Base-by-base conservation (phyloP, 2,797 vertebrate genomes). In the Smutsia gigantea region DNA sequence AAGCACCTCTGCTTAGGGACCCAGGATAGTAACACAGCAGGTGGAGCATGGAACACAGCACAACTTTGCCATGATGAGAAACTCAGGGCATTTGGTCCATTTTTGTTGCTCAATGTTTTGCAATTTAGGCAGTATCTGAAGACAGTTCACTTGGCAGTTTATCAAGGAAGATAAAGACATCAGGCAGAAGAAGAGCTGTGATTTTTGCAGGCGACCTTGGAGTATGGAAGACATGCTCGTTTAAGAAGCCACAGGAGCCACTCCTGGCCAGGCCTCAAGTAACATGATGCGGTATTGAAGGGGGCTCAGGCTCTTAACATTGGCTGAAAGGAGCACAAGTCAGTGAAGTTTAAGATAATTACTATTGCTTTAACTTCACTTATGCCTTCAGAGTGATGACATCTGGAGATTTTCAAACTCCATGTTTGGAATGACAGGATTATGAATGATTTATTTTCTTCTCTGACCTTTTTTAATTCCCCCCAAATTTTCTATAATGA, bases 361-460 rank as follows among this genome's bases (percentile, higher is more conserved):
- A 64, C 25, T 27, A 1, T 74, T 86, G 57, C 13, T 42, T 74
- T 74, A 34, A 83, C 27, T 19, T 72, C 31, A 68, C 2, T 85
- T 81, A 29, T 55, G 21, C 18, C 46, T 46, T 55, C 72, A 66
- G 61, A 90, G 89, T 63, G 46, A 61, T 53, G 11, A 42, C 74
- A 6, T 37, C 29, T 94, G 12, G 19, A 61, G 75, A n/a, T 14
- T 59, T 90, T 95, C 49, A 11, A 93, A 85, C 51, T 61, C 72
- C 27, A 8, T 68, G 59, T 88, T 87, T 88, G 51, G 18, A 34
- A 55, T 64, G 12, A 75, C 46, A 83, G 19, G 12, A 55, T 93
- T 91, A 51, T 69, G 10, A 71, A 46, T 78, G 7, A 71, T 12
- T 83, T 85, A 9, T 74, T 94, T 93, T 95, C 46, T 84, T 92